Evolutionary conservation across 2,888 invertebrate species (phyloP).

Genomic region (Imbricaverruca yamaguchii): DNA sequence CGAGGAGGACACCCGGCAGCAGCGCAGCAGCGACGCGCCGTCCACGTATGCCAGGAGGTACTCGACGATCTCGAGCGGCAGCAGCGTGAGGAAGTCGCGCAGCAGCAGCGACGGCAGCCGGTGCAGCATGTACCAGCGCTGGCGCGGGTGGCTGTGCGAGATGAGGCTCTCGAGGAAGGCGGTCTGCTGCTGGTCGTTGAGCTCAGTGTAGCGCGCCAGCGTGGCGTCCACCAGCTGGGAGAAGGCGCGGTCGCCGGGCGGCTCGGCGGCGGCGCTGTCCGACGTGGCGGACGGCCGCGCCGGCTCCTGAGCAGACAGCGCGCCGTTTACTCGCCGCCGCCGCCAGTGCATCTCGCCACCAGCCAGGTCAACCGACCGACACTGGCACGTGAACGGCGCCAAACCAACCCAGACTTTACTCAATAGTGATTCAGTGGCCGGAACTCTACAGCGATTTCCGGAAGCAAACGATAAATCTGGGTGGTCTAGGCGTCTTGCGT

Average conservation of each 20-base stretch:
- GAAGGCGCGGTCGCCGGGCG: background rate
- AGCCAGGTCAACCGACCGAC: too few species aligned
- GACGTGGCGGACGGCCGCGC: too few species aligned
- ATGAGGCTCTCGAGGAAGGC: slow-evolving; percentile 10
- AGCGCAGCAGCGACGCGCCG: slow-evolving; percentile 30
- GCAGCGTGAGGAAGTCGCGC: slow-evolving; percentile 28
- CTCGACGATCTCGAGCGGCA: slow-evolving; percentile 31
- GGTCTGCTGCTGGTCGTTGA: slow-evolving; percentile 18
- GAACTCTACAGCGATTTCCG: too few species aligned
- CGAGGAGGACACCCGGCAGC: slow-evolving; percentile 28
- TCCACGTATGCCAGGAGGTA: slow-evolving; percentile 28
- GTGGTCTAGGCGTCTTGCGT: too few species aligned
- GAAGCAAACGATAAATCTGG: too few species aligned
- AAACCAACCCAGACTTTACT: too few species aligned
- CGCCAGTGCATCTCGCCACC: too few species aligned
- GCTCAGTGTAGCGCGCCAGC: slow-evolving; percentile 1
- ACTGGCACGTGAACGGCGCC: too few species aligned
- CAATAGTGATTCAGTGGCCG: too few species aligned
- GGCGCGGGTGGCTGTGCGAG: background rate
- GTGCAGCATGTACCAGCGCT: slow-evolving; percentile 19
- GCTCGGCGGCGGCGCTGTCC: too few species aligned
- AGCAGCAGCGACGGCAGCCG: slow-evolving; percentile 16
- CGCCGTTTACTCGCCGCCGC: too few species aligned
- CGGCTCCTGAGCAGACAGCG: too few species aligned
- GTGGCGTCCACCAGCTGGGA: background rate